A percentile compares a stretch with the other conserved stretches of the same genome.
phyloP scores from a whole-genome alignment of 2,888 invertebrate species.

The Orgyia antiqua region DNA sequence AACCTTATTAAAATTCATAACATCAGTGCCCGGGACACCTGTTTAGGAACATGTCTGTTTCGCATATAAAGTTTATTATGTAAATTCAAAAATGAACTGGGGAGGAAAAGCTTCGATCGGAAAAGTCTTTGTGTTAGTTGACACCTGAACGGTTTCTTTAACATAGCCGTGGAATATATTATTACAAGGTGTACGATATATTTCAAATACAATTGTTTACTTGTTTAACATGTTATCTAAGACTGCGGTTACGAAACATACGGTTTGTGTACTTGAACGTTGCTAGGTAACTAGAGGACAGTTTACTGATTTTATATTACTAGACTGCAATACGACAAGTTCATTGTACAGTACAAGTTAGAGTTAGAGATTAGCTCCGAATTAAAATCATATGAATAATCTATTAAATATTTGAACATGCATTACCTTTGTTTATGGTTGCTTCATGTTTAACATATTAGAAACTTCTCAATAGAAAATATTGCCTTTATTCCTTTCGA shows the following conservation, averaged over 20 bases:
- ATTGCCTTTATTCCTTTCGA: no score
- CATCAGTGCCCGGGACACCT: constrained; percentile 4
- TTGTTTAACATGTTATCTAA: neutral
- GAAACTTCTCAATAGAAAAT: no score
- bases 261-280: constrained; percentile 24
- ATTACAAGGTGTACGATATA: no score
- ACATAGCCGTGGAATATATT: neutral
- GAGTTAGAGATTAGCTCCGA: no score
- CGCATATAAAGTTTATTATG: constrained; percentile 8
- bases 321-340: constrained; percentile 16
- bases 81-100: constrained; percentile 14
- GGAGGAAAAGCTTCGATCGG: constrained; percentile 9
- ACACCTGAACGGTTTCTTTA: neutral
- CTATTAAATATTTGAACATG: no score
- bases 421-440: no score
- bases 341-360: constrained; percentile 5
- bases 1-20: constrained; percentile 12
- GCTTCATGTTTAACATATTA: no score
- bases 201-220: no score
- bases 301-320: constrained; percentile 15
- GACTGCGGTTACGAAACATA: constrained; percentile 4
- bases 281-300: constrained; percentile 27
- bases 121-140: constrained; percentile 8
- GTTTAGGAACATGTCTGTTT: constrained; percentile 6
- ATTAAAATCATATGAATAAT: no score